Evolutionary conservation across 2,888 invertebrate genomes (phyloP).

Genomic region (Cotesia congregata): DNA sequence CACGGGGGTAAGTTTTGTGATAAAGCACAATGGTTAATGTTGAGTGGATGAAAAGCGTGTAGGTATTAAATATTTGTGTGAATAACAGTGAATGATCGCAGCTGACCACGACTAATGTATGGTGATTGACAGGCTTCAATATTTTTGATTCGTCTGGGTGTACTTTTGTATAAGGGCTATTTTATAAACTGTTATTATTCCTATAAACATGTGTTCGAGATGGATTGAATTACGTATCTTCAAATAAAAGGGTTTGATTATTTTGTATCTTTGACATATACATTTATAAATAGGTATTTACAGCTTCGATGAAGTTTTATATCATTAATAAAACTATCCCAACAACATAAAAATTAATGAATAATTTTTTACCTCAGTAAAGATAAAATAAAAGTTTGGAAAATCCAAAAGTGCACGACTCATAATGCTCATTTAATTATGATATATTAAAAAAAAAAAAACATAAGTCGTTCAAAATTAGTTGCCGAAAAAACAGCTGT

Average conservation of each 20-base stretch:
- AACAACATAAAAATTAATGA: too few relatives aligned
- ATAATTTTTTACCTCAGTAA: too few relatives aligned
- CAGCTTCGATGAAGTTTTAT: too few relatives aligned
- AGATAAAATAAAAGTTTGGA: too few relatives aligned
- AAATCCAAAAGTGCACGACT: too few relatives aligned
- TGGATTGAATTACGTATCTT: background rate
- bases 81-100: background rate
- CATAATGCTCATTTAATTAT: too few relatives aligned
- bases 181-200: background rate
- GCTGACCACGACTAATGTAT: background rate
- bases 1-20: background rate
- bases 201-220: background rate
- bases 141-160: conserved; percentile 8
- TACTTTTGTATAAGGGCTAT: conserved; percentile 22
- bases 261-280: background rate
- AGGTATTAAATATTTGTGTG: background rate
- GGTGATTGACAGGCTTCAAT: conserved; percentile 31
- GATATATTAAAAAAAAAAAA: too few relatives aligned
- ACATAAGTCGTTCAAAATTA: too few relatives aligned
- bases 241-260: background rate
- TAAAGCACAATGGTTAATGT: background rate
- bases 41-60: background rate
- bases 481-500: too few relatives aligned
- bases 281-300: too few relatives aligned
- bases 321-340: too few relatives aligned